Evolutionary conservation across 2,888 invertebrate genomes (phyloP).

Genomic region (Caradrina clavipalpis): DNA sequence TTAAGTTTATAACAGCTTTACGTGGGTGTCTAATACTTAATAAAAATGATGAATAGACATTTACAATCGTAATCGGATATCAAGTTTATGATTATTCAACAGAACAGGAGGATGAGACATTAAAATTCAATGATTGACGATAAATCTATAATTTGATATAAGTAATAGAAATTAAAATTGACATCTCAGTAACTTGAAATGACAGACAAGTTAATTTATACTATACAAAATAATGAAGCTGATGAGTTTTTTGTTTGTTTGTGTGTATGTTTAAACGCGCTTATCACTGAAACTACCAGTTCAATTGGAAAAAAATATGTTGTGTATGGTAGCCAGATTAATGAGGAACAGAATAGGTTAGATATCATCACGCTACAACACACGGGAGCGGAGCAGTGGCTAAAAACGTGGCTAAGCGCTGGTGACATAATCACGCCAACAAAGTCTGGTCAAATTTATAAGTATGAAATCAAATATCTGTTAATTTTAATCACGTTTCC

Average conservation of each 20-base stretch:
- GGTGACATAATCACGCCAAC: too few relatives aligned
- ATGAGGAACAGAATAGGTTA: too few relatives aligned
- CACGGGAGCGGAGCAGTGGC: too few relatives aligned
- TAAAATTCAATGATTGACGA: constrained; percentile 50
- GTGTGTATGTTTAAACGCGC: too few relatives aligned
- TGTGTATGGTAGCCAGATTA: too few relatives aligned
- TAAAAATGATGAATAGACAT: constrained; percentile 47
- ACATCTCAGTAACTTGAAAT: constrained; percentile 47
- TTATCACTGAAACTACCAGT: too few relatives aligned
- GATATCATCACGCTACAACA: too few relatives aligned
- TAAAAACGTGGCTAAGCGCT: too few relatives aligned
- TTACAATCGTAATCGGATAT: constrained; percentile 45
- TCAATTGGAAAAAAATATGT: too few relatives aligned
- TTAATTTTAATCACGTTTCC: constrained; percentile 33
- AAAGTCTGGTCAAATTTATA: constrained; percentile 1
- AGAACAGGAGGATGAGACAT: constrained; percentile 37
- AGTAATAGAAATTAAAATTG: constrained; percentile 41
- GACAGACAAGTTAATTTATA: constrained; percentile 20
- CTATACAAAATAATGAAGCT: too few relatives aligned
- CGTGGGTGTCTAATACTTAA: constrained; percentile 50
- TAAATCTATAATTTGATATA: constrained; percentile 54
- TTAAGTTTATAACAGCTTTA: constrained; percentile 33
- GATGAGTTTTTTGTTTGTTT: too few relatives aligned
- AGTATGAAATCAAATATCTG: constrained; percentile 46
- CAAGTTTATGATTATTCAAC: constrained; percentile 48